Evolutionary conservation across 2,888 invertebrate species (phyloP), one percentile per base, ranked within the genome.

Genomic region (Eilema caniola): DNA sequence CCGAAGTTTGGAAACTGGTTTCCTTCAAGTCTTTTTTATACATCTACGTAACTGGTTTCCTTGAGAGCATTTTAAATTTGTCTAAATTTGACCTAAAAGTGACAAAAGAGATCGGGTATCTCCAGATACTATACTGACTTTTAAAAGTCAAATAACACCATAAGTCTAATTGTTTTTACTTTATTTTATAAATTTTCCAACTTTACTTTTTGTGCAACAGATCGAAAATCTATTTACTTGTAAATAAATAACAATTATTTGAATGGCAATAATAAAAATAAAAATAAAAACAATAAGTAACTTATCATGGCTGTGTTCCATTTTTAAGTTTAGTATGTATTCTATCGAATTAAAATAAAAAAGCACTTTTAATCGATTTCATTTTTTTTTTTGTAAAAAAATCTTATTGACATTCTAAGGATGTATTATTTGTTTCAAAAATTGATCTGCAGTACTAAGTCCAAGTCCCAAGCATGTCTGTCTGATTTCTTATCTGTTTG

Each of bases 401-500:
- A n/a, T 53, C 3, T 10, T 8, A 53, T 53, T 53, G 53, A 2
- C 53, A 20, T 53, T 53, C n/a, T n/a, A 53, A 53, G 2, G n/a
- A n/a, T 8, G n/a, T 53, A 53, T n/a, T 79, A 71, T 75, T 82
- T 73, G 59, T 72, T 69, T 59, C 25, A 28, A 28, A 28, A 65
- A 62, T 28, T 79, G 79, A 72, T 70, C 31, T 28, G 31, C 73
- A 73, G 69, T 33, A 65, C 60, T 74, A 74, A 67, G 53, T 66
- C 47, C 69, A 41, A 53, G 59, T 60, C 71, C 74, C 74, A 73
- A 81, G 84, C 84, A 84, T 86, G 85, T 88, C 81, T 85, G 80
- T 77, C 83, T 84, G 83, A 76, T 85, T 83, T 87, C 76, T 69
- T 88, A 84, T 93, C 85, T 93, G 86, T 80, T 69, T 81, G 80